Evolutionary conservation across 1,140 invertebrate genomes (phyloP).

Genomic region (Lanistes nyassanus): DNA sequence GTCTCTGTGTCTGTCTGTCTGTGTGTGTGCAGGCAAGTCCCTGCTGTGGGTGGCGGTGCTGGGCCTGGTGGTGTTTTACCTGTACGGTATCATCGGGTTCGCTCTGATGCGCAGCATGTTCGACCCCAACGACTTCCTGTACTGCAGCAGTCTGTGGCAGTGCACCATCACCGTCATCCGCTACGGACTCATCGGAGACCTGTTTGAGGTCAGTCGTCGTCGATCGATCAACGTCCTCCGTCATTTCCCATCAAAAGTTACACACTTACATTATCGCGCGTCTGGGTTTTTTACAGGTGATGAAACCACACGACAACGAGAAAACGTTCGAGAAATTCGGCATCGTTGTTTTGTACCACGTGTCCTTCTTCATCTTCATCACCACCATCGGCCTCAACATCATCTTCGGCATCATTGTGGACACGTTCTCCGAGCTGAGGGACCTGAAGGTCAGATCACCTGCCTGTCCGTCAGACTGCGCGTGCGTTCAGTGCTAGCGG

Average conservation of each 20-base stretch:
- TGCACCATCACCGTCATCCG: constrained; percentile 65
- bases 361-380: constrained; percentile 67
- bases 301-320: constrained; percentile 54
- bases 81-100: constrained; percentile 65
- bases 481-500: no score
- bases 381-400: constrained; percentile 68
- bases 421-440: constrained; percentile 66
- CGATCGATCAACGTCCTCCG: background rate
- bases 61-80: constrained; percentile 64
- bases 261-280: background rate
- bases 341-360: constrained; percentile 60
- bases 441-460: constrained; percentile 59
- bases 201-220: constrained; percentile 61
- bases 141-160: constrained; percentile 64
- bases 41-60: constrained; percentile 65
- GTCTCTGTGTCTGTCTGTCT: background rate
- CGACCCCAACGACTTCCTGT: constrained; percentile 58
- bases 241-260: background rate
- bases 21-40: constrained; percentile 57
- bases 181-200: constrained; percentile 64
- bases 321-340: constrained; percentile 59
- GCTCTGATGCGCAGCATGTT: constrained; percentile 65
- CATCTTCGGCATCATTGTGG: constrained; percentile 68
- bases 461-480: no score
- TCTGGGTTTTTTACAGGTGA: constrained; percentile 37